Evolutionary conservation across 2,888 invertebrate species (phyloP), one percentile per base, ranked within the genome.

Genomic region (Napeogenes sylphis): DNA sequence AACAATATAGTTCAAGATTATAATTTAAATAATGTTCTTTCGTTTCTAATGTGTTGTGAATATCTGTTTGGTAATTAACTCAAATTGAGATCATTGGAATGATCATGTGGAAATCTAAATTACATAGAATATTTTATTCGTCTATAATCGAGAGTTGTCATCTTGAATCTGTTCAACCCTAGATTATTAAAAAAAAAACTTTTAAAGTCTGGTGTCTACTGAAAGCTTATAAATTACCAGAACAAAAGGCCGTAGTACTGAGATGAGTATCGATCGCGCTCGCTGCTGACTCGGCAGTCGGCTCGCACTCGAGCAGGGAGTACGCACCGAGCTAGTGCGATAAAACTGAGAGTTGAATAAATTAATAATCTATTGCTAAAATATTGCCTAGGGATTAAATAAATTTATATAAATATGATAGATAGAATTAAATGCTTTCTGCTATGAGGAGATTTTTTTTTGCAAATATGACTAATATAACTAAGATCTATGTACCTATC

Each of bases 191-290:
- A 30, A 10, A 30, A 51, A 51, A 51, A n/a, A 30, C 35, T 30
- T 12, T n/a, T n/a, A 51, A 30, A 30, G n/a, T 30, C 21, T 51
- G 51, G 30, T 51, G 51, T 51, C 51, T 51, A 21, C 51, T 58
- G 58, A 58, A 65, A 68, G 63, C 65, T 67, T 69, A 66, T 70
- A 71, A 71, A 70, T 71, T 68, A 60, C 67, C 71, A 71, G 73
- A 78, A 80, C 75, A 82, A 82, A 79, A 78, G 77, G 71, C 71
- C 71, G 71, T 75, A 70, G 73, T 76, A 75, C 75, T 74, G 75
- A 79, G 79, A 77, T 78, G 76, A 70, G 75, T 85, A 89, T 89
- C 86, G 88, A 89, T 87, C 86, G 84, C 74, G 71, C 75, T 67
- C 71, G 65, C 64, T 83, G 88, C 88, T 86, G 87, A 87, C 75